Conservation (phyloP, 2,113 vertebrate species). For the Oceanites oceanicus region DNA sequence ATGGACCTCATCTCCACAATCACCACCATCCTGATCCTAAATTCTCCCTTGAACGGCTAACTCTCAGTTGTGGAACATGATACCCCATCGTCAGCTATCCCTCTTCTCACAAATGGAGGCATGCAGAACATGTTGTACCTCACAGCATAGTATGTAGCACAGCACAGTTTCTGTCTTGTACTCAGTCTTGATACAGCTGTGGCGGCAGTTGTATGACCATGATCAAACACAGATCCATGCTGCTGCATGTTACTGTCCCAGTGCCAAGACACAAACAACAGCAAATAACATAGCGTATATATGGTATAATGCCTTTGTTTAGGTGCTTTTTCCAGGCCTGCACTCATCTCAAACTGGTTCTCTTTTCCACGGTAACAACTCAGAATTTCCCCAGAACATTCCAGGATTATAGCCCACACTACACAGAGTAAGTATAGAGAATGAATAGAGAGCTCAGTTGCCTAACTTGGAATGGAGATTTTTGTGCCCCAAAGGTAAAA, state of each 20-base stretch:
- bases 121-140: neutral
- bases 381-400: neutral
- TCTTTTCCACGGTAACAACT: neutral
- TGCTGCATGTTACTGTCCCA: neutral
- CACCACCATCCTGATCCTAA: neutral
- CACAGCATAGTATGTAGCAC: neutral
- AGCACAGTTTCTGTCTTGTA: neutral
- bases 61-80: neutral
- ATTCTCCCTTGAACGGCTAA: neutral
- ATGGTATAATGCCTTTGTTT: neutral
- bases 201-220: neutral
- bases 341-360: neutral
- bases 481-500: neutral
- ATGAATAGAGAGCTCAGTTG: neutral
- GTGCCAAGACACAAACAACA: neutral
- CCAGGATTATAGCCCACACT: neutral
- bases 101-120: neutral
- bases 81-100: accelerated
- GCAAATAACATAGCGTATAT: neutral
- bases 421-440: neutral
- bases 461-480: neutral
- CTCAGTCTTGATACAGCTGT: neutral
- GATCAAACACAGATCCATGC: neutral
- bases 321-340: neutral
- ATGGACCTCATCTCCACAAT: neutral